Conservation (phyloP, 2,797 vertebrate genomes). For the Euthynnus affinis region DNA sequence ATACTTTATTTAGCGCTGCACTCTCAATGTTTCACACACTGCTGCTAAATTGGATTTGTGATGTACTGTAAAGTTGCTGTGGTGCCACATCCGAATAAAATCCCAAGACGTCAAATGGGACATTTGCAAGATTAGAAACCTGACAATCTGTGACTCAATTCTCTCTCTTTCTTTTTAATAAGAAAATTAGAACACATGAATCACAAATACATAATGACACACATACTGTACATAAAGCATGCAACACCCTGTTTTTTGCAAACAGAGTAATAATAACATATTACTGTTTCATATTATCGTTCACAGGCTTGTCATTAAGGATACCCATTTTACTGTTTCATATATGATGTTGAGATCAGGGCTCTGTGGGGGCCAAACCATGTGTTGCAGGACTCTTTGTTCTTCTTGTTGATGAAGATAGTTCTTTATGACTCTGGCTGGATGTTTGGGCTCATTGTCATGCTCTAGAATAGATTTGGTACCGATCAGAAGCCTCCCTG, state of each 20-base stretch:
- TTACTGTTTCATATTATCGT: too few species aligned
- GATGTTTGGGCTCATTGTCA: too few species aligned
- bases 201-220: conserved; percentile 7
- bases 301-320: not conserved
- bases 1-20: conserved; percentile 22
- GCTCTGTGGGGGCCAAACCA: too few species aligned
- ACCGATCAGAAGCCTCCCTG: too few species aligned
- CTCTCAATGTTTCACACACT: conserved; percentile 16
- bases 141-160: not conserved
- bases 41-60: conserved; percentile 35
- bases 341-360: too few species aligned
- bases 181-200: not conserved
- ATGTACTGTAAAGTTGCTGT: conserved; percentile 11
- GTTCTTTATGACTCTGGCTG: too few species aligned
- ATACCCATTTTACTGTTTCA: not conserved
- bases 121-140: not conserved
- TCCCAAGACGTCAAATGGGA: not conserved
- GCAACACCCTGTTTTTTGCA: not conserved
- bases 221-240: not conserved
- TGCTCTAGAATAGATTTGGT: too few species aligned
- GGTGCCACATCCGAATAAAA: conserved; percentile 14
- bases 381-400: too few species aligned
- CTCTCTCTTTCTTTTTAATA: not conserved
- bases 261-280: too few species aligned
- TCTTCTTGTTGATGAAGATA: too few species aligned